These are phyloP conservation scores for Drosophila lacicola DNA, from an alignment of 2,888 invertebrate genomes.

Conservation along the genomic window DNA sequence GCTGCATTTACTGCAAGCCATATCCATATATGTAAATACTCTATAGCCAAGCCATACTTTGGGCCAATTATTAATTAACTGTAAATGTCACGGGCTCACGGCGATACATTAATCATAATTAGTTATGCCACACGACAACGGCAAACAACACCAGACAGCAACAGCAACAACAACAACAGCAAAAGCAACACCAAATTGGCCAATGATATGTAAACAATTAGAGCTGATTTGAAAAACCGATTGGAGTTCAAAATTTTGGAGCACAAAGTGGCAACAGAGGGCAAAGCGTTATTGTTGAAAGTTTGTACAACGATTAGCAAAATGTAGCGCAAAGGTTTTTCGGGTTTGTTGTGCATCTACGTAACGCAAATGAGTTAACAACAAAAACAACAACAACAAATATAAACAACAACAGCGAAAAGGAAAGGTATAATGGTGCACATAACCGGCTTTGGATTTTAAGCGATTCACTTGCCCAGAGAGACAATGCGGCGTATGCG, in stretches of 20 bases:
- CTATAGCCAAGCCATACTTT: slow-evolving; percentile 20
- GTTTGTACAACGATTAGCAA: slow-evolving; percentile 73
- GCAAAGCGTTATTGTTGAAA: slow-evolving; percentile 66
- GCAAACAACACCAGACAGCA: slow-evolving; percentile 28
- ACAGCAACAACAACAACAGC: slow-evolving; percentile 32
- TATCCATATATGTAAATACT: not conserved
- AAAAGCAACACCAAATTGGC: slow-evolving; percentile 31
- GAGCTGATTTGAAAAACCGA: slow-evolving; percentile 73
- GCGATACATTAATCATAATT: slow-evolving; percentile 77
- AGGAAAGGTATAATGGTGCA: slow-evolving; percentile 64
- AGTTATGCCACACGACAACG: slow-evolving; percentile 76
- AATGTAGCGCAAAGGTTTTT: slow-evolving; percentile 60
- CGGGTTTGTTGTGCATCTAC: slow-evolving; percentile 52
- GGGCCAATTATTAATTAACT: slow-evolving; percentile 64
- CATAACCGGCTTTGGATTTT: slow-evolving; percentile 62
- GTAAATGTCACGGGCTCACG: slow-evolving; percentile 74
- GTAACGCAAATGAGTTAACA: slow-evolving; percentile 70
- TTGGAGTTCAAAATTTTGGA: slow-evolving; percentile 42
- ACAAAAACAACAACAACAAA: slow-evolving; percentile 3
- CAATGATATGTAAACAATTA: slow-evolving; percentile 79
- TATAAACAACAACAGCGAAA: slow-evolving; percentile 40
- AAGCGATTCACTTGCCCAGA: slow-evolving; percentile 58
- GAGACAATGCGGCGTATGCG: slow-evolving; percentile 54
- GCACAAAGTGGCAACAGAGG: slow-evolving; percentile 63
- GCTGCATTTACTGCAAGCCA: slow-evolving; percentile 36